These are phyloP conservation scores for Neoaliturus tenellus DNA, from an alignment of 2,888 invertebrate genomes.

Conservation along the genomic window DNA sequence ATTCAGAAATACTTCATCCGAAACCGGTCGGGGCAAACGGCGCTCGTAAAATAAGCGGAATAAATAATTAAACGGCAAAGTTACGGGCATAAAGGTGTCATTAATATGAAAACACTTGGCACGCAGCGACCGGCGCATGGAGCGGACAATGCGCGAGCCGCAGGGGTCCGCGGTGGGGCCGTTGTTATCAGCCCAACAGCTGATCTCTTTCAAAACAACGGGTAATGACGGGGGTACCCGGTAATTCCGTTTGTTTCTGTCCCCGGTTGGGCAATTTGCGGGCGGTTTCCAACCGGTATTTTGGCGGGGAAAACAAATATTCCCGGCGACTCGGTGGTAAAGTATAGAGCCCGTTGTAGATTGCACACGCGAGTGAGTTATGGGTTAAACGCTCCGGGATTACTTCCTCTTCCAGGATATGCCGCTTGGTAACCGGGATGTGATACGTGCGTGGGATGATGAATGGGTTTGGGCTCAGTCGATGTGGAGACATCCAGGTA, in stretches of 20 bases:
- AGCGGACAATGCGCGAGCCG: background rate
- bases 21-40: conserved; percentile 36
- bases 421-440: background rate
- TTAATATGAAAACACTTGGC: conserved; percentile 39
- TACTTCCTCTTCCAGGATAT: conserved; percentile 1
- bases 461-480: no score
- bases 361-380: conserved; percentile 25
- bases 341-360: conserved; percentile 17
- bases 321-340: conserved; percentile 12
- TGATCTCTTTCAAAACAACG: conserved; percentile 51
- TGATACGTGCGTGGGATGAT: background rate
- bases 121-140: background rate
- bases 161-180: background rate
- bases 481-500: no score
- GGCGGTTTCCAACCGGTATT: conserved; percentile 25
- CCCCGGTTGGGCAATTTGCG: conserved; percentile 49
- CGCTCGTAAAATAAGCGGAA: conserved; percentile 18
- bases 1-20: conserved; percentile 42
- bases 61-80: conserved; percentile 40
- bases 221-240: conserved; percentile 29
- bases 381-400: conserved; percentile 19
- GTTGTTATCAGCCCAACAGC: conserved; percentile 1
- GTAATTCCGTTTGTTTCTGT: conserved; percentile 51
- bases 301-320: conserved; percentile 39
- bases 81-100: conserved; percentile 23